These are phyloP conservation scores for Euura lappo DNA, from an alignment of 1,140 invertebrate genomes.

Conservation along the genomic window DNA sequence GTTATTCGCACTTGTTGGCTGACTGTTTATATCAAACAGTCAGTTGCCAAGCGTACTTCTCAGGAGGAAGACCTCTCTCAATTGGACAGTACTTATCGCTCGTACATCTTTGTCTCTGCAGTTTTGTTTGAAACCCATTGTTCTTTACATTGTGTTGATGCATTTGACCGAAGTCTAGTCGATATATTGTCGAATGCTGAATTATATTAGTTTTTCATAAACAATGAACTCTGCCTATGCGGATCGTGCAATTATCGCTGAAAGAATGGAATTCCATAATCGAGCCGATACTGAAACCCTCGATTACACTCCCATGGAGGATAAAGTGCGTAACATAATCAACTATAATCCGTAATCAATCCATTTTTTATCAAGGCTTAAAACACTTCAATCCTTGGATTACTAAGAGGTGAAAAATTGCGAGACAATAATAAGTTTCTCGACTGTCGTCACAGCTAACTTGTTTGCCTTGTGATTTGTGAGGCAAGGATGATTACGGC, in stretches of 20 bases:
- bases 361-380: too few species aligned
- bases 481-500: too few species aligned
- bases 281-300: conserved; percentile 4
- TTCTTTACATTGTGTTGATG: not conserved
- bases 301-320: conserved; percentile 4
- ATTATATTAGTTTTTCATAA: not conserved
- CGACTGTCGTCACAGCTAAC: too few species aligned
- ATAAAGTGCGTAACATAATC: not conserved
- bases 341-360: too few species aligned
- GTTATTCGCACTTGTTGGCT: not conserved
- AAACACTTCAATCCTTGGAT: too few species aligned
- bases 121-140: conserved; percentile 26
- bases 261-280: conserved; percentile 1
- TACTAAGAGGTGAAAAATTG: too few species aligned
- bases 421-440: too few species aligned
- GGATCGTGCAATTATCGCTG: not conserved
- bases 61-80: not conserved
- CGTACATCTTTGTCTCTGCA: too few species aligned
- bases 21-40: not conserved
- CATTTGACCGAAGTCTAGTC: too few species aligned
- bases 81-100: not conserved
- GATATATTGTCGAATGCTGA: not conserved
- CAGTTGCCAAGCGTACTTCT: conserved; percentile 9
- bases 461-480: too few species aligned
- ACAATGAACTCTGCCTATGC: conserved; percentile 8